Conservation (phyloP, 2,113 vertebrate species). For the Heptranchias perlo region DNA sequence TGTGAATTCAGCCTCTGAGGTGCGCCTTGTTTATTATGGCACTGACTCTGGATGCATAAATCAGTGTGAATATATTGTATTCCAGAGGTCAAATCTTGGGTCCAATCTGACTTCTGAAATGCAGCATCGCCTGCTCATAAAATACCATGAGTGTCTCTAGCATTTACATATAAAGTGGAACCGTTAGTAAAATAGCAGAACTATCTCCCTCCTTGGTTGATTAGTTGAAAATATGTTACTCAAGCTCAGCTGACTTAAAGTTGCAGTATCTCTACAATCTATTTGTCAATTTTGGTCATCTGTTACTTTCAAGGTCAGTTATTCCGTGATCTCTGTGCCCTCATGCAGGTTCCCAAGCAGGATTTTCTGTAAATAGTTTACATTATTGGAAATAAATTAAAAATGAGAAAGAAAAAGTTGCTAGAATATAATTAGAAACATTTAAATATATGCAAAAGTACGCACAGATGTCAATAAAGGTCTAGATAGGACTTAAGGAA, state of each 20-base stretch:
- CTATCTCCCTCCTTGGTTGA: not conserved
- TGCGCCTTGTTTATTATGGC: not conserved
- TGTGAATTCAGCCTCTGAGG: not conserved
- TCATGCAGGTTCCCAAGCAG: not conserved
- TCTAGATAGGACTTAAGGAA: not conserved
- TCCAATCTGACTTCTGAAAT: slow-evolving; percentile 11
- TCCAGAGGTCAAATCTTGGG: not conserved
- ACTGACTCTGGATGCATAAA: not conserved
- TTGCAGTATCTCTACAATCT: not conserved
- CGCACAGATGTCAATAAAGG: not conserved
- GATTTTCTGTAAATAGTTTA: not conserved
- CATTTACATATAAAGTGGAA: slow-evolving; percentile 5
- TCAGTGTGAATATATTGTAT: not conserved
- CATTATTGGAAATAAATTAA: not conserved
- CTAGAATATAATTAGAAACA: not conserved
- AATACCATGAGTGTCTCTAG: slow-evolving; percentile 2
- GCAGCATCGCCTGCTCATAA: not conserved
- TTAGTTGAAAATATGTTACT: not conserved
- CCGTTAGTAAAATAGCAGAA: slow-evolving; percentile 2
- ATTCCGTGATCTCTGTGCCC: not conserved
- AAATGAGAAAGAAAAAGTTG: not conserved
- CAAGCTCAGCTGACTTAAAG: not conserved
- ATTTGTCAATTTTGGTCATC: not conserved
- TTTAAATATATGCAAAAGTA: no score
- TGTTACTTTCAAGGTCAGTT: not conserved